phyloP scores from a whole-genome alignment of 37 sponge, comb jelly and placozoan species.

The Oopsacas minuta region DNA sequence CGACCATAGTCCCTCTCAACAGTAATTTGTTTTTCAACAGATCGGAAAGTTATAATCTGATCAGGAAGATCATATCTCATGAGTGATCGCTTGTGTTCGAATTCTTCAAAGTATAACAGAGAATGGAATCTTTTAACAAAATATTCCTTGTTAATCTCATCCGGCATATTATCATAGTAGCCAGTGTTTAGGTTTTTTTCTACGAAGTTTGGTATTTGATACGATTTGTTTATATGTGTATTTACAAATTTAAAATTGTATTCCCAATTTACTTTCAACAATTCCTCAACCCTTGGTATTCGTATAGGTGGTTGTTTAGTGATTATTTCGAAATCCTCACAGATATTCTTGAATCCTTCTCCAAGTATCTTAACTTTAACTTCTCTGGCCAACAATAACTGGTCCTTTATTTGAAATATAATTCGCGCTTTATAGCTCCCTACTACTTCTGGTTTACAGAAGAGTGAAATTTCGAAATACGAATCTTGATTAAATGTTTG shows the following conservation, averaged over 20 bases:
- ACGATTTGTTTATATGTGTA: not conserved
- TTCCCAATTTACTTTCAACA: not conserved
- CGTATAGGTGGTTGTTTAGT: not conserved
- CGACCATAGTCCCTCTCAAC: not conserved
- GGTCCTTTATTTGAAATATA: not conserved
- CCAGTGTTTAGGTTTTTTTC: not conserved
- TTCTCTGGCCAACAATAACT: not conserved
- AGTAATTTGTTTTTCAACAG: not conserved
- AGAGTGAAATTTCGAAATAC: not conserved
- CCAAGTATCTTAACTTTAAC: not conserved
- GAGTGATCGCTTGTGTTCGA: not conserved
- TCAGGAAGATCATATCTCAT: not conserved
- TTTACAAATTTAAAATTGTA: not conserved
- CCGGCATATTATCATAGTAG: not conserved
- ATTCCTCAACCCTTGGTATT: not conserved
- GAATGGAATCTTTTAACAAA: not conserved
- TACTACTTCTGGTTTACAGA: not conserved
- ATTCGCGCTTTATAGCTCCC: not conserved
- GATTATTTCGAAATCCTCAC: not conserved
- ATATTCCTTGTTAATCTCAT: not conserved
- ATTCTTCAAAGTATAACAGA: not conserved
- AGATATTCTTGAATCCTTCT: not conserved
- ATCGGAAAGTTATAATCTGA: not conserved
- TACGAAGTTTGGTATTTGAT: not conserved
- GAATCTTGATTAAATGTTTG: not conserved